Evolutionary conservation across 2,888 invertebrate genomes (phyloP), one percentile per base, ranked within the genome.

Genomic region (Acanthosoma haemorrhoidale): DNA sequence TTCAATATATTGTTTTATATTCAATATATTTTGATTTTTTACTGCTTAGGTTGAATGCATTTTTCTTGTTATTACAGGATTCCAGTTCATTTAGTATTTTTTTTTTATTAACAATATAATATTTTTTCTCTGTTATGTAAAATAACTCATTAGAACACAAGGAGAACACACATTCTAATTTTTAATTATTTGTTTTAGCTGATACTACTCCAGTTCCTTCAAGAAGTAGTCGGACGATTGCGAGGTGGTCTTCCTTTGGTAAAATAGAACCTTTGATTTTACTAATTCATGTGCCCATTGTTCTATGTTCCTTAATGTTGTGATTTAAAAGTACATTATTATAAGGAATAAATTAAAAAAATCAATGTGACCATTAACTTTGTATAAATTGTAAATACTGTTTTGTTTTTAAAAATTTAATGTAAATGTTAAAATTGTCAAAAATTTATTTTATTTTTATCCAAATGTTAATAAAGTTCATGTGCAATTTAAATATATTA

Each of bases 151-250:
- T 6, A n/a, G n/a, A n/a, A 39, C 39, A 39, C 39, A 39, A 39
- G 39, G 3, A 5, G n/a, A 4, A 15, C 15, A 39, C n/a, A 8
- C 15, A n/a, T n/a, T n/a, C n/a, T 32, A 32, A 6, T 32, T 32
- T 32, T 32, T 32, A 9, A 32, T 38, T 18, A 21, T 63, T 34
- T n/a, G 16, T 57, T 69, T 69, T 57, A 70, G 70, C 32, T 57
- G 70, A 70, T 4, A 57, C 64, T 25, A 70, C 70, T 18, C 39
- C 64, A 13, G 38, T 58, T 41, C 58, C 70, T 38, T 66, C 70
- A 18, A 64, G 66, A 25, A 66, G 70, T 18, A 66, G 66, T 29
- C 36, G 21, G 11, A 31, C 43, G 8, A 41, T 67, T 13, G 13
- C 57, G 15, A 67, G 67, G 67, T 67, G 51, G 67, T 32, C 51